Evolutionary conservation across 2,888 invertebrate species (phyloP).

Genomic region (Drosophila demipolita): DNA sequence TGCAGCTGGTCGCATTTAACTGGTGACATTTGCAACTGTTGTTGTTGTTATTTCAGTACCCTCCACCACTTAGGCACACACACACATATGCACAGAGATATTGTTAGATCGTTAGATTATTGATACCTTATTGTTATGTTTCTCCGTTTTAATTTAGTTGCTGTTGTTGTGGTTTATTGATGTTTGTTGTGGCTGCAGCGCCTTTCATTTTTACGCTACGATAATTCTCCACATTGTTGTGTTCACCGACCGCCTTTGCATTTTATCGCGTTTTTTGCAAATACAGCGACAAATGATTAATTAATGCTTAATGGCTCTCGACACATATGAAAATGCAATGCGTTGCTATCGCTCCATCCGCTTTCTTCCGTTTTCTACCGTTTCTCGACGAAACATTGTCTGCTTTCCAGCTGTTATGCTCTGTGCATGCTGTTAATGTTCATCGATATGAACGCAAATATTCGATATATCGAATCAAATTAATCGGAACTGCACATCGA

Average conservation of each 20-base stretch:
- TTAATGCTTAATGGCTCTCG: conserved; percentile 36
- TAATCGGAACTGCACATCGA: conserved; percentile 12
- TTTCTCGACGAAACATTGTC: conserved; percentile 37
- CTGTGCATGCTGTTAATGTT: conserved; percentile 16
- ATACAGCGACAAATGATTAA: conserved; percentile 42
- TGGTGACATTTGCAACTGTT: conserved; percentile 22
- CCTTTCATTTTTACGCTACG: conserved; percentile 72
- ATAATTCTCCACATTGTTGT: conserved; percentile 66
- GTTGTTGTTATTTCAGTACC: conserved; percentile 34
- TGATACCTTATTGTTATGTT: conserved; percentile 64
- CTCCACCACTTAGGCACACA: conserved; percentile 9
- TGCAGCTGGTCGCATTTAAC: conserved; percentile 46
- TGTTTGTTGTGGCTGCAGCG: conserved; percentile 55
- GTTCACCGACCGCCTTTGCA: conserved; percentile 62
- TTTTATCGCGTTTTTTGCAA: conserved; percentile 39
- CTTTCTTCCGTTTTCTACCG: conserved; percentile 40
- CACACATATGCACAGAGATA: conserved; percentile 27
- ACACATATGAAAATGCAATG: conserved; percentile 57
- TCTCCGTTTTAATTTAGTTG: conserved; percentile 54
- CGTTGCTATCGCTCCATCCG: conserved; percentile 53
- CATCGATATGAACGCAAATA: conserved; percentile 22
- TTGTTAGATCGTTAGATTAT: conserved; percentile 43
- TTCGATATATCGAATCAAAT: conserved; percentile 6
- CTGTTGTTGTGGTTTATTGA: conserved; percentile 36
- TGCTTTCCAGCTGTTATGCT: conserved; percentile 50